Evolutionary conservation across 1,140 invertebrate genomes (phyloP), one percentile per base, ranked within the genome.

Genomic region (Cydia splendana): DNA sequence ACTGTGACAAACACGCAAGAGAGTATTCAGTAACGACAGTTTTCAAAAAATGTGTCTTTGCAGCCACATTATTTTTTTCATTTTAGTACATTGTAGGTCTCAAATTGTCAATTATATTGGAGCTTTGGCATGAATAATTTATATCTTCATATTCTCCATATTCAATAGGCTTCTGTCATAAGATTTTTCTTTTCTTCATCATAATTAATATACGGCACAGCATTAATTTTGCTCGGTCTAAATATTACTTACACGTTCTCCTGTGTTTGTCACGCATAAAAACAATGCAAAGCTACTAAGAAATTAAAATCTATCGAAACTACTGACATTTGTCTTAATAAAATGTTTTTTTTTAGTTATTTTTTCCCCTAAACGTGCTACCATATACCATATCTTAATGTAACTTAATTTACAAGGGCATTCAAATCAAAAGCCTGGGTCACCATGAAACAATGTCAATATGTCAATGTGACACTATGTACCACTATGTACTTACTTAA

Each of bases 211-310:
- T 1, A 57, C 53, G 20, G 18, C 53, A 5, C 3, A 0, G 18
- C 6, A 57, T 57, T n/a, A 15, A 18, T 57, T 57, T 4, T 57
- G 53, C 5, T 57, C n/a, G 20, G 20, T 20, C 6, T 12, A 12
- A 12, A 45, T 74, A 75, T 51, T 69, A 38, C 76, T 75, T 71
- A 24, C 18, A 76, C 74, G 78, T 69, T 77, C 67, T 78, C 78
- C 74, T 79, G 80, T 86, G 78, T 86, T 83, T 86, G 82, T 84
- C 83, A 84, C 86, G 82, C 67, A 65, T 81, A 79, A 80, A 79
- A 82, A 83, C 82, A 88, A 85, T 87, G 88, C 88, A 85, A 90
- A 91, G 90, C 90, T 90, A 90, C 82, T 78, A 87, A 88, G 79
- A 84, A 83, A 71, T 45, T 38, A 88, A 87, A 83, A 79, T 84